Conservation (phyloP, 2,113 vertebrate genomes). For the Synodontis membranacea region DNA sequence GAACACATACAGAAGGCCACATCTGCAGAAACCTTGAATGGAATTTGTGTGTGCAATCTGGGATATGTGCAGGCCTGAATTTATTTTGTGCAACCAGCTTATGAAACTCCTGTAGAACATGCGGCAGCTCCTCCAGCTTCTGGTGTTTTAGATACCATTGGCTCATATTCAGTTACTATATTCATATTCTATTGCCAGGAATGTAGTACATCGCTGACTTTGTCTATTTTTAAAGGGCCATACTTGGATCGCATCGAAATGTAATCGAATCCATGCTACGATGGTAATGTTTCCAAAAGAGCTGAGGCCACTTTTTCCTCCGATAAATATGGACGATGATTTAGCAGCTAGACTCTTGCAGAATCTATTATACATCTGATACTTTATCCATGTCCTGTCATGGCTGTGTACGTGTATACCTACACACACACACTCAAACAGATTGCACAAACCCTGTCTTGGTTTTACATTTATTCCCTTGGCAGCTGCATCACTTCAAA, state of each 20-base stretch:
- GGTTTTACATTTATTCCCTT: conserved; percentile 12
- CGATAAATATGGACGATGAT: conserved; percentile 48
- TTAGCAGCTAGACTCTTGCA: conserved; percentile 25
- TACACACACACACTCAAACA: conserved; percentile 27
- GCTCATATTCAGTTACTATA: conserved; percentile 19
- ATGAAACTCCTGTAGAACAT: conserved; percentile 4
- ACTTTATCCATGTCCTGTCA: conserved; percentile 37
- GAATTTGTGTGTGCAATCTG: conserved; percentile 23
- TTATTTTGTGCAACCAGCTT: conserved; percentile 18
- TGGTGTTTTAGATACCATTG: conserved; percentile 1
- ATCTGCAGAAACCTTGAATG: conserved; percentile 34
- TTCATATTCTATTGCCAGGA: conserved; percentile 42
- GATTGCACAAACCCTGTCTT: conserved; percentile 15
- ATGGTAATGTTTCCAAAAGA: conserved; percentile 44
- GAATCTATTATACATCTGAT: conserved; percentile 35
- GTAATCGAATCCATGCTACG: conserved; percentile 30
- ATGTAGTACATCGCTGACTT: conserved; percentile 49
- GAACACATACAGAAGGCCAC: conserved; percentile 21
- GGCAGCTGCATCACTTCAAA: not conserved
- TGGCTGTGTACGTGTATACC: not conserved
- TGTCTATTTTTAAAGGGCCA: conserved; percentile 45
- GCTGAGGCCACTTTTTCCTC: conserved; percentile 41
- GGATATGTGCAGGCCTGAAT: conserved; percentile 33
- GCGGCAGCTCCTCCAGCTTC: not conserved
- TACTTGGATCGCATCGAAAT: conserved; percentile 36